These are phyloP conservation scores for Rhinichthys klamathensis DNA, from an alignment of 2,113 vertebrate genomes.

Conservation along the genomic window DNA sequence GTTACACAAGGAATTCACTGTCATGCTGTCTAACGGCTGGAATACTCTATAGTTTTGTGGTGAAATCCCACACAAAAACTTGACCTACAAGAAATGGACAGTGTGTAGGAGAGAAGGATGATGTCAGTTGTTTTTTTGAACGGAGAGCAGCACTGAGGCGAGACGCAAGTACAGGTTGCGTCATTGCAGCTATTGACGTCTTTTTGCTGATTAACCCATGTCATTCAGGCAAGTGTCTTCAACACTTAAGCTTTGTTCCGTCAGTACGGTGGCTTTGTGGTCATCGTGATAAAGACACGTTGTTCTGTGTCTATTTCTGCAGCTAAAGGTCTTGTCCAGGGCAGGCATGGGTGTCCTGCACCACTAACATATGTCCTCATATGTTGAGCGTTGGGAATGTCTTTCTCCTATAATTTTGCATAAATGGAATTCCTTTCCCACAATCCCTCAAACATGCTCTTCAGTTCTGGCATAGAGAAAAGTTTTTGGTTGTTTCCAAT, in stretches of 20 bases:
- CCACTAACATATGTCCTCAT: neutral
- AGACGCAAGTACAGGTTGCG: slow-evolving; percentile 52
- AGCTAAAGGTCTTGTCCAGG: slow-evolving; percentile 12
- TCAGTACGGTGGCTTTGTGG: slow-evolving; percentile 34
- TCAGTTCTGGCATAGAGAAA: neutral
- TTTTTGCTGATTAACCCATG: slow-evolving; percentile 60
- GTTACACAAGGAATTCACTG: neutral
- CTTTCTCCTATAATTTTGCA: slow-evolving; percentile 13
- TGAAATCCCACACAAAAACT: neutral
- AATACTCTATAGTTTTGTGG: slow-evolving; percentile 5
- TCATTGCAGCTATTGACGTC: slow-evolving; percentile 54
- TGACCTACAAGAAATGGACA: slow-evolving; percentile 20
- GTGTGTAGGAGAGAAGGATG: slow-evolving; percentile 37
- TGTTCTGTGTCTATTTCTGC: slow-evolving; percentile 43
- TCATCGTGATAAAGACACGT: neutral
- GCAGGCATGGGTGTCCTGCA: slow-evolving; percentile 28
- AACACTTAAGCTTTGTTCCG: slow-evolving; percentile 28
- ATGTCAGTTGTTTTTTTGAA: slow-evolving; percentile 56
- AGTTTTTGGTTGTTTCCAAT: neutral
- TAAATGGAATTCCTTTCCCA: neutral
- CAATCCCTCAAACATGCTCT: neutral
- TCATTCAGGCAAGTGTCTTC: slow-evolving; percentile 38
- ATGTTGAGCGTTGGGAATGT: slow-evolving; percentile 5
- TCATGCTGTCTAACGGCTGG: no score
- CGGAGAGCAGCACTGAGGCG: slow-evolving; percentile 50